A percentile compares a stretch with the other conserved stretches of the same genome.
These are phyloP conservation scores for Odontesthes bonariensis DNA, from an alignment of 2,113 vertebrate species.

Conservation along the genomic window DNA sequence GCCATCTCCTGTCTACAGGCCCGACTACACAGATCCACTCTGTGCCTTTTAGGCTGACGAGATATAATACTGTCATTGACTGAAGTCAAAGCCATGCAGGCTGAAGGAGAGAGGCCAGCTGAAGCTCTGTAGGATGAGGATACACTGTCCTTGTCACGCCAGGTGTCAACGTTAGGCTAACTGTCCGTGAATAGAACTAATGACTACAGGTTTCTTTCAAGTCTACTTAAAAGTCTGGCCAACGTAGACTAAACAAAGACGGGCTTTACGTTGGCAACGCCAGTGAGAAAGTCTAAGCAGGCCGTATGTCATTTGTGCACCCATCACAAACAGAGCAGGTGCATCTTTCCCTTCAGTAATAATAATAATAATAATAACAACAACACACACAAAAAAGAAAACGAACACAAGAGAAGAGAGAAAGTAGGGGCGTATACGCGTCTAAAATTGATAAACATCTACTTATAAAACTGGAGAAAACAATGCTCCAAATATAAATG, in stretches of 20 bases:
- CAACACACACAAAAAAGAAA: neutral
- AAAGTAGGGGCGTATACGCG: conserved; percentile 2
- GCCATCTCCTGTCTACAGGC: conserved; percentile 56
- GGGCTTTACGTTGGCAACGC: conserved; percentile 20
- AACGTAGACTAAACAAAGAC: neutral
- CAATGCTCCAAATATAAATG: conserved; percentile 49
- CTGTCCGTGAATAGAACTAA: conserved; percentile 31
- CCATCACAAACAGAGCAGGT: too few relatives aligned
- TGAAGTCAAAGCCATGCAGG: conserved; percentile 46
- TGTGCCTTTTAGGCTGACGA: conserved; percentile 55
- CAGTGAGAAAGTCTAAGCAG: conserved; percentile 32
- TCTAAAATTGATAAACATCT: conserved; percentile 38
- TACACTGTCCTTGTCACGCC: conserved; percentile 53
- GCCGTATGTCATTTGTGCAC: neutral
- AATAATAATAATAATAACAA: too few relatives aligned
- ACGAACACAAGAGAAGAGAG: conserved; percentile 17
- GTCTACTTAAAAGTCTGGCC: conserved; percentile 15
- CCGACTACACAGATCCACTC: conserved; percentile 60
- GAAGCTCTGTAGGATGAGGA: conserved; percentile 39
- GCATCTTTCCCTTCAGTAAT: too few relatives aligned
- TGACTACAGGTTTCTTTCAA: conserved; percentile 8
- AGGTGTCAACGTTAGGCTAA: conserved; percentile 60
- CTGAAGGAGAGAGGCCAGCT: conserved; percentile 48
- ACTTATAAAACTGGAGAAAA: conserved; percentile 33
- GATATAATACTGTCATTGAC: conserved; percentile 74